Evolutionary conservation across 2,797 vertebrate genomes (phyloP).

Genomic region (Sparus aurata): DNA sequence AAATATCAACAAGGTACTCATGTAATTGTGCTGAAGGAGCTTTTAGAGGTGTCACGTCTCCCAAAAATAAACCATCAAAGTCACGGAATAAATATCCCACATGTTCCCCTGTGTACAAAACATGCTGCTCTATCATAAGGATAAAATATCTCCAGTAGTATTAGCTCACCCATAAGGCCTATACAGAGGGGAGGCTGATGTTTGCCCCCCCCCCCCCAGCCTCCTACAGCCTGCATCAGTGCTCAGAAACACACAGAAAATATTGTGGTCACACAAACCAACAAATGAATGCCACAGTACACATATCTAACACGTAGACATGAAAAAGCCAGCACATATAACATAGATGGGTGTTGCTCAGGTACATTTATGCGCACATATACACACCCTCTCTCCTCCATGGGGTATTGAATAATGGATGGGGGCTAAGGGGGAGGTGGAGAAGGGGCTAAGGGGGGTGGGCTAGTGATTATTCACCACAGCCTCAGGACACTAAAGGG

Average conservation of each 20-base stretch:
- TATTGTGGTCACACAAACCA: not conserved
- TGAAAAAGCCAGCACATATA: not conserved
- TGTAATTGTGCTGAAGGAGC: not conserved
- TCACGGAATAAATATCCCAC: not conserved
- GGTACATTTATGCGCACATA: constrained; percentile 30
- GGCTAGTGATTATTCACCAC: constrained; percentile 64
- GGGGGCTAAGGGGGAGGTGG: constrained; percentile 40
- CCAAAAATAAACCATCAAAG: not conserved
- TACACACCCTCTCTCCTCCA: constrained; percentile 23
- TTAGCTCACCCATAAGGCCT: not conserved
- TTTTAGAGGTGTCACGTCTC: no score
- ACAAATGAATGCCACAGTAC: not conserved
- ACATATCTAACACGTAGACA: constrained; percentile 6
- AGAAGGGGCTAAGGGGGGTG: constrained; percentile 6
- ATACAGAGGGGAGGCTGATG: constrained; percentile 16
- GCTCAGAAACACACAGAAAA: not conserved
- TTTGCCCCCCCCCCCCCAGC: not conserved
- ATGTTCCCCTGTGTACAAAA: not conserved
- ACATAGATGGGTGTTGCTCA: constrained; percentile 17
- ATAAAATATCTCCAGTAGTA: not conserved
- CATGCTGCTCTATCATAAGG: not conserved
- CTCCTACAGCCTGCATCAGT: not conserved
- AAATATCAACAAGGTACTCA: not conserved
- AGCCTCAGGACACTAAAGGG: constrained; percentile 44
- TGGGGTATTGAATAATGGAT: constrained; percentile 78